These are phyloP conservation scores for Iguana delicatissima DNA, from an alignment of 2,797 vertebrate genomes.

Conservation along the genomic window DNA sequence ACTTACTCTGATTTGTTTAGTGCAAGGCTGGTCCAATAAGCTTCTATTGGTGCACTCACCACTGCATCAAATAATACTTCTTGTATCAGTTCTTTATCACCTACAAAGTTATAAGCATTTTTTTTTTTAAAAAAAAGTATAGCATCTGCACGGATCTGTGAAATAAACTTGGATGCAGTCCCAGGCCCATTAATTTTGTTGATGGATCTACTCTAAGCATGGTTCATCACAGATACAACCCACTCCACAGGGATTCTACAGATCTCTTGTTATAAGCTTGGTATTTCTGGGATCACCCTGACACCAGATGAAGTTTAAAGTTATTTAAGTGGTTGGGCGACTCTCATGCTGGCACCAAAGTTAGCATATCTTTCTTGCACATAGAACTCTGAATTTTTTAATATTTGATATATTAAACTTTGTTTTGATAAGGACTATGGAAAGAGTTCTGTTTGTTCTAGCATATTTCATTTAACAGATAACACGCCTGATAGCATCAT, in stretches of 20 bases:
- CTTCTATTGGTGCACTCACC: conserved; percentile 96
- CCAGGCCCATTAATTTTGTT: neutral
- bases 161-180: neutral
- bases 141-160: neutral
- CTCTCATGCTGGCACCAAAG: fast-evolving
- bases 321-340: neutral
- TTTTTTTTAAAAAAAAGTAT: neutral
- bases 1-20: conserved; percentile 89
- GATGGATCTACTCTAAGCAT: neutral
- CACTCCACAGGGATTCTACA: neutral
- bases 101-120: conserved; percentile 71
- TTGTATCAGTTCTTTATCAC: conserved; percentile 88
- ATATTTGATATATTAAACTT: neutral
- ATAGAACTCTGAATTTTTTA: neutral
- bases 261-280: neutral
- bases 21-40: conserved; percentile 94
- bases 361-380: neutral
- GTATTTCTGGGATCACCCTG: neutral
- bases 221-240: neutral
- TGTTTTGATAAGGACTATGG: neutral
- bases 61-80: conserved; percentile 95
- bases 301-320: neutral
- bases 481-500: neutral
- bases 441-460: neutral
- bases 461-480: neutral